Base-by-base conservation (phyloP, 2,888 invertebrate species). In the Archaeoteleia sp. region DNA sequence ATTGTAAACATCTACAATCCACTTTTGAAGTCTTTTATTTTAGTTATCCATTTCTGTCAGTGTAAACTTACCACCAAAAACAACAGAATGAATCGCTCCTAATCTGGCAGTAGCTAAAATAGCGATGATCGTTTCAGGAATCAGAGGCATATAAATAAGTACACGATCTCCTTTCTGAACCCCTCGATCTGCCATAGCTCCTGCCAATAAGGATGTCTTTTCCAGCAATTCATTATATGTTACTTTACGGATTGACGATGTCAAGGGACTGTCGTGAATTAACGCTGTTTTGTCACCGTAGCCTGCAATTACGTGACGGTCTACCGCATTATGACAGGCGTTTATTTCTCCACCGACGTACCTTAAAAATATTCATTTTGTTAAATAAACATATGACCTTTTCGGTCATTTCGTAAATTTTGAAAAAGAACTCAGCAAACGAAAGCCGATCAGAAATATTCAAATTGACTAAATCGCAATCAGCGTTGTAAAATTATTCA, bases 131-230 rank as follows among this genome's bases (percentile, higher is more conserved):
- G 95, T 93, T 85, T 97, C 95, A 0, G 97, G 96, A 40, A 97
- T 93, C 58, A 97, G 89, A 0, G 97, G 97, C 97, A 97, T 97
- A 85, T 97, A 97, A 78, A 97, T 95, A 1, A 97, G 88, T 0
- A 97, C 95, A 0, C 93, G 87, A 77, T 96, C 95, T 0, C 96
- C 96, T 76, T 91, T 90, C 10, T 87, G 85, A 1, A 97, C 95
- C 0, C 96, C 96, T 48, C 93, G 86, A 1, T 90, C 88, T 0
- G 90, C 87, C 74, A 97, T 85, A 27, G 92, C 93, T 1, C 95
- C 95, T 0, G 96, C 95, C 37, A 97, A 83, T 12, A 89, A 86
- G 0, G 93, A 91, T 78, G 94, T 95, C 88, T 93, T 90, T 62
- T 95, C 91, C 69, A 91, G 89, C 1, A 97, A 86, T 81, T 96